Evolutionary conservation across 2,888 invertebrate genomes (phyloP).

Genomic region (Hydropsyche betteni): DNA sequence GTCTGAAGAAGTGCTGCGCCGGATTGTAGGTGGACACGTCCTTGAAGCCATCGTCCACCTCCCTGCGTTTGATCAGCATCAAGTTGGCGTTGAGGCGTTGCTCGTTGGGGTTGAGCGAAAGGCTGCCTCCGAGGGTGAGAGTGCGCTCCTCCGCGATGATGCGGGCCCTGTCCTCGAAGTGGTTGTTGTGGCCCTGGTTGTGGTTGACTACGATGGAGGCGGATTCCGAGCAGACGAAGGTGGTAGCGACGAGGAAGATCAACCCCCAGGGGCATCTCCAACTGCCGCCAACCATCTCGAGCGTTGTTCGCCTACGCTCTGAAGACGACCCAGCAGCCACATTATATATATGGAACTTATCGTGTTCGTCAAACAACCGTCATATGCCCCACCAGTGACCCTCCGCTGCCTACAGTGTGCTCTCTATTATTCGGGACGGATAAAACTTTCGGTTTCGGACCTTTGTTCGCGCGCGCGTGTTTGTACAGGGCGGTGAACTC

Average conservation of each 20-base stretch:
- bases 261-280: background rate
- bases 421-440: no score
- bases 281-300: conserved; percentile 5
- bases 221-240: background rate
- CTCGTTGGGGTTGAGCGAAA: conserved; percentile 64
- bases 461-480: no score
- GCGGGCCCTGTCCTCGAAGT: conserved; percentile 57
- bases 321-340: no score
- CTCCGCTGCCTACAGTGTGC: no score
- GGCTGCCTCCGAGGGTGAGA: conserved; percentile 64
- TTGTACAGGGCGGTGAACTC: no score
- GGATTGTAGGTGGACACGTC: conserved; percentile 70
- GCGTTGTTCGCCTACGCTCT: background rate
- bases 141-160: conserved; percentile 64
- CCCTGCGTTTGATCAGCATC: conserved; percentile 67
- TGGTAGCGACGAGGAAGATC: background rate
- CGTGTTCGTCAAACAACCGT: no score
- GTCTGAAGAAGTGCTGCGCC: conserved; percentile 72
- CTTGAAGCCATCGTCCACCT: conserved; percentile 65
- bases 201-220: background rate
- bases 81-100: conserved; percentile 66
- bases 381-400: no score
- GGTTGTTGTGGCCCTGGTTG: conserved; percentile 48
- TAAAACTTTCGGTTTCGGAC: no score
- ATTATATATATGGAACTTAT: no score